phyloP scores from a whole-genome alignment of 2,888 invertebrate genomes.

The Apocheima hispidaria region DNA sequence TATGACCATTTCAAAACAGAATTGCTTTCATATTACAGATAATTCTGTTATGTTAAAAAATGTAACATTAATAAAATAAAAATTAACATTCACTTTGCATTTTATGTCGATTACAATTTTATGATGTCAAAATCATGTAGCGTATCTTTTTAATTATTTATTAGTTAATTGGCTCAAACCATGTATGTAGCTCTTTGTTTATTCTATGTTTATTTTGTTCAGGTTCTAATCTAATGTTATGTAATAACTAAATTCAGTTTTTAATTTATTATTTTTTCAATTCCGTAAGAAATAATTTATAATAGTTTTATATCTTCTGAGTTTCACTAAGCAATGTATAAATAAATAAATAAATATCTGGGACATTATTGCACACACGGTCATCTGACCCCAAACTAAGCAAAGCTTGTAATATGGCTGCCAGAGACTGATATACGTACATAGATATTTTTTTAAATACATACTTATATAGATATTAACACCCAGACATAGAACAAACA shows the following conservation, averaged over 20 bases:
- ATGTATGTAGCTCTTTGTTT: conserved; percentile 2
- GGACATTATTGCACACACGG: no score
- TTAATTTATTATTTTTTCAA: background rate
- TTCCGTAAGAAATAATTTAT: background rate
- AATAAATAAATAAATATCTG: no score
- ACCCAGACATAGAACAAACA: no score
- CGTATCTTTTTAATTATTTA: background rate
- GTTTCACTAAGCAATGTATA: no score
- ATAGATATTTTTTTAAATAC: no score
- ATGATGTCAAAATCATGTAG: conserved; percentile 6
- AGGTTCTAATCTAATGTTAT: background rate
- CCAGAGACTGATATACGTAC: no score
- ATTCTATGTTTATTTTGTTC: background rate
- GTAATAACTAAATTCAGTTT: background rate
- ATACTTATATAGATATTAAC: no score
- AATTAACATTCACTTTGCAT: conserved; percentile 1
- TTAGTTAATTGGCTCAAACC: no score
- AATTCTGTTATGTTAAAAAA: conserved; percentile 2
- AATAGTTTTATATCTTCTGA: no score
- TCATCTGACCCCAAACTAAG: no score
- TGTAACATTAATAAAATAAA: background rate
- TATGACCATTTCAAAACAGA: background rate
- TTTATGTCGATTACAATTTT: conserved; percentile 5
- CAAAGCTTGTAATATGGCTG: no score
- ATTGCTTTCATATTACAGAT: background rate